Base-by-base conservation (phyloP, 2,797 vertebrate species). In the Cyprinella venusta region DNA sequence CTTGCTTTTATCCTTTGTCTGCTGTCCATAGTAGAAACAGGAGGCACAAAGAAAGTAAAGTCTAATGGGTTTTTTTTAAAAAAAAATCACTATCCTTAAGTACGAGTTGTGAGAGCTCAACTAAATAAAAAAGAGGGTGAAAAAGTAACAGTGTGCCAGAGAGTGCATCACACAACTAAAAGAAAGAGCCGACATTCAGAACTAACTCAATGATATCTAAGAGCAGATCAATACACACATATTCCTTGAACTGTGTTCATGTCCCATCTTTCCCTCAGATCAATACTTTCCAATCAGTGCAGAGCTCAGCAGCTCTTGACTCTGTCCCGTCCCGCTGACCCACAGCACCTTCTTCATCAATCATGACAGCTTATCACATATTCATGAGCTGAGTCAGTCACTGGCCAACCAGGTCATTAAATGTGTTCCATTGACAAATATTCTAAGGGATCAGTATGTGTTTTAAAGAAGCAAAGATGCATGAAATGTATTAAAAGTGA, bases 241-340 rank as follows among this genome's bases (percentile, higher is more conserved):
- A 85, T 84, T 84, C 38, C 72, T 52, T 48, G 70, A 38, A 67
- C 64, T 64, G 56, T 24, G 36, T 81, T 79, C 79, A 69, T 65
- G 50, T 52, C 75, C 72, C 76, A 71, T 78, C 71, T 61, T 79
- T 82, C 45, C 6, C 40, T 70, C 24, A 76, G 72, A 87, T 86
- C 86, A 85, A 87, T 87, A 82, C 19, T 79, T 61, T 79, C 50
- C 54, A 85, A 86, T 82, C 63, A 86, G 40, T 24, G 74, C 82
- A 81, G 78, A 70, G 70, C 63, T 83, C 69, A 84, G 72, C 65
- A 71, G 71, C 71, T 79, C 52, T 67, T 74, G 59, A 68, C 26
- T 76, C 72, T 54, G 24, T 63, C 42, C 70, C 40, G n/a, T 75
- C 48, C 48, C 10, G 33, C 19, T 86, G 85, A 80, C 79, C 77